Evolutionary conservation across 2,797 vertebrate species (phyloP), one percentile per base, ranked within the genome.

Genomic region (Peromyscus eremicus): DNA sequence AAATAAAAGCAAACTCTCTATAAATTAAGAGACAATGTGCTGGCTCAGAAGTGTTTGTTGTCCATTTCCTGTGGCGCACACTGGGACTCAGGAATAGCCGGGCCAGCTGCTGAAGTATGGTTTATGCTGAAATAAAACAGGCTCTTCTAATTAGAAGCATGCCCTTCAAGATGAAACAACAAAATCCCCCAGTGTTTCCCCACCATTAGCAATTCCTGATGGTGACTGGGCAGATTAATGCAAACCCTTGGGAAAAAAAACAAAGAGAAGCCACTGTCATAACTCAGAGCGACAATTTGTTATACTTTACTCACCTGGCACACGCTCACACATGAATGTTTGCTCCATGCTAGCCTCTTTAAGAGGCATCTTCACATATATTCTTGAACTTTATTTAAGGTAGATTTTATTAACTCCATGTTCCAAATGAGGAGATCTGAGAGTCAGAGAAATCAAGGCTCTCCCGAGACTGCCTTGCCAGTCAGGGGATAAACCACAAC

Each of bases 61-160:
- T 97, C 97, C 93, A 98, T 98, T 98, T 98, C 98, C 98, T 98
- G 89, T 84, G 95, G 95, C 95, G 96, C 91, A 79, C 95, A 9
- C 70, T 98, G 97, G 89, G 95, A 95, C 97, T 98, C 96, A 55
- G 97, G 97, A 95, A 96, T 87, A 95, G 91, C 62, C 94, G 98
- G 97, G 97, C 94, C 97, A 98, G 97, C 95, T 98, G 98, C 98
- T 97, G 97, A 98, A 97, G 76, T 94, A 82, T 97, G 98, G 95
- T 98, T 98, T 98, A 92, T 97, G 89, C 55, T 98, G 98, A 98
- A 98, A 76, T 87, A 93, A 96, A 81, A 14, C 98, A 98, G 98
- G 43, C 55, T n/a, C 60, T 96, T 0, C 52, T 98, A 98, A 99
- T 98, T 98, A 98, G 97, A 98, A 99, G 96, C 98, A 98, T 0